A percentile compares a stretch with the other conserved stretches of the same genome.
Evolutionary conservation across 2,797 vertebrate species (phyloP).

Genomic region (Zalophus californianus): DNA sequence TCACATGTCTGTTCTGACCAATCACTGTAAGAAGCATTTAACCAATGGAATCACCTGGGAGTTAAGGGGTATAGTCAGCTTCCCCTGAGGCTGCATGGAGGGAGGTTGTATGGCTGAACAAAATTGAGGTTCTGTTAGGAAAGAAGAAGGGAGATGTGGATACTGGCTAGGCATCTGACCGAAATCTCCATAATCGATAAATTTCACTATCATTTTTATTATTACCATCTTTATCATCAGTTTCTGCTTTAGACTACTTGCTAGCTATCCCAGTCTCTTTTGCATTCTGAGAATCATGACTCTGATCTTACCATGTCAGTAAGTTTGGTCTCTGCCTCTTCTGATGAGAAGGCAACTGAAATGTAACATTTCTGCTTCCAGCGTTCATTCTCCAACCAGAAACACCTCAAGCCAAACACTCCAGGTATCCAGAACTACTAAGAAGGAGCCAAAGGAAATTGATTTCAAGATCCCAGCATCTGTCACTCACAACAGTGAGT

Average conservation of each 20-base stretch:
- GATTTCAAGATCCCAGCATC: constrained; percentile 63
- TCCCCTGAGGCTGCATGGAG: neutral
- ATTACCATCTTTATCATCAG: neutral
- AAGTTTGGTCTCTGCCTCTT: constrained; percentile 33
- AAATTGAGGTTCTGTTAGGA: neutral
- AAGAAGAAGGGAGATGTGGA: neutral
- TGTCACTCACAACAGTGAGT: constrained; percentile 38
- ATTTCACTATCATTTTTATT: constrained; percentile 3
- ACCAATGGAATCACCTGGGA: neutral
- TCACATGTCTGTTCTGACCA: neutral
- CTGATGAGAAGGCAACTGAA: constrained; percentile 32
- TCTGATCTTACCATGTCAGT: constrained; percentile 42
- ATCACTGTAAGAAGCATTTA: neutral
- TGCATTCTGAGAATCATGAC: neutral
- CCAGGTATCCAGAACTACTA: neutral
- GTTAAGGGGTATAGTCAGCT: neutral
- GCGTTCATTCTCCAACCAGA: constrained; percentile 20
- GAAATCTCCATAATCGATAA: neutral
- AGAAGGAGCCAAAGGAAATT: constrained; percentile 37
- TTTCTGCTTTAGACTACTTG: constrained; percentile 16
- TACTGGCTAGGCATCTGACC: neutral
- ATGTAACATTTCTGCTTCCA: constrained; percentile 47
- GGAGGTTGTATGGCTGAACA: neutral
- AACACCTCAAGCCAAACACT: constrained; percentile 44
- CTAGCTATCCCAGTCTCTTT: neutral